These are phyloP conservation scores for Naso thynnoides DNA, from an alignment of 2,797 vertebrate species.

Conservation along the genomic window DNA sequence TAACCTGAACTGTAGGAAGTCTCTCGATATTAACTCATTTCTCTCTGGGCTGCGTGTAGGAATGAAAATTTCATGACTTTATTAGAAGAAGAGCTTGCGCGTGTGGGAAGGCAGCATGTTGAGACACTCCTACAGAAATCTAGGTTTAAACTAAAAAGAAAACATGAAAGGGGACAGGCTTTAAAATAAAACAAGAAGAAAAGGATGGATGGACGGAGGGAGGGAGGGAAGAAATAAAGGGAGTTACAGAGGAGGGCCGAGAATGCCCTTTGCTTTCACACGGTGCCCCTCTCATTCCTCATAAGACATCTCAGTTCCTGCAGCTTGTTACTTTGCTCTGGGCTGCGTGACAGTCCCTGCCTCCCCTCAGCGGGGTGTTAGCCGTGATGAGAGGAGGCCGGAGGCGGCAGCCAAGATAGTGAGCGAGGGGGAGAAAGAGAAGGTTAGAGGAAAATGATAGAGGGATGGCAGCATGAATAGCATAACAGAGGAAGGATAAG, in stretches of 20 bases:
- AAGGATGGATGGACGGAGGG: too few species aligned
- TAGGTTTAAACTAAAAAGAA: neutral
- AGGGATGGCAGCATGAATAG: neutral
- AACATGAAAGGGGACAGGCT: neutral
- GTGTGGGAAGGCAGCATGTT: conserved; percentile 38
- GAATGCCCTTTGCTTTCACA: conserved; percentile 9
- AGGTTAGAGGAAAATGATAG: neutral
- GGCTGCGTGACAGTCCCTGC: conserved; percentile 38
- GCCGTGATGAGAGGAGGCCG: conserved; percentile 29
- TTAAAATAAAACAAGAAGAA: neutral
- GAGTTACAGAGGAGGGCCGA: neutral
- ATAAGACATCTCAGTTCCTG: conserved; percentile 11
- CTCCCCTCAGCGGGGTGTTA: conserved; percentile 30
- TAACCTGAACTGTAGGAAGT: too few species aligned
- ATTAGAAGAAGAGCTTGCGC: conserved; percentile 20
- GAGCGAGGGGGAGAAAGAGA: conserved; percentile 5
- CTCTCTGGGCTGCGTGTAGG: conserved; percentile 16
- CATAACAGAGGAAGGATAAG: neutral
- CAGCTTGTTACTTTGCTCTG: conserved; percentile 24
- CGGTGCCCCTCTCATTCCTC: conserved; percentile 10
- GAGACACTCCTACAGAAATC: conserved; percentile 20
- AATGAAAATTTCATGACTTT: conserved; percentile 23
- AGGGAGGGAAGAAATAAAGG: neutral
- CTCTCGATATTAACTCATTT: too few species aligned
- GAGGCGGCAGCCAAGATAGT: conserved; percentile 26